These are phyloP conservation scores for Pelagia noctiluca DNA, from an alignment of 30 jellyfish, hydroid and myxozoan genomes.

Conservation along the genomic window DNA sequence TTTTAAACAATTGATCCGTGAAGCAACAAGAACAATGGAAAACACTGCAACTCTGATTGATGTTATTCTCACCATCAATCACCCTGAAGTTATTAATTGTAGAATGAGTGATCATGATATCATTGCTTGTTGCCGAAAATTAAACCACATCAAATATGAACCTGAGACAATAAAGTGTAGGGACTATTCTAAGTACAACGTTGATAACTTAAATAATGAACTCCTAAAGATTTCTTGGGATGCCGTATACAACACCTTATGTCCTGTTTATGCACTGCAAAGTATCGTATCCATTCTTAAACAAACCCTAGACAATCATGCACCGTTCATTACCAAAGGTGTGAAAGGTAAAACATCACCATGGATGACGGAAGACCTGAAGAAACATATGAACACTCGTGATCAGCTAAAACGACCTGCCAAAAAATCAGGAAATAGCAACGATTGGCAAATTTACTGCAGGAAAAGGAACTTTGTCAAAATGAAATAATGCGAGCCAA, in stretches of 20 bases:
- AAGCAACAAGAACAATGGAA: constrained; percentile 23
- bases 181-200: constrained; percentile 10
- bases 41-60: constrained; percentile 31
- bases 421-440: constrained; percentile 24
- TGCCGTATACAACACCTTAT: constrained; percentile 28
- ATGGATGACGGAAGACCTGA: constrained; percentile 44
- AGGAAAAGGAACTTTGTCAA: constrained; percentile 39
- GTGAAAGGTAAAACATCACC: constrained; percentile 65
- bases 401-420: constrained; percentile 48
- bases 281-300: neutral
- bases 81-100: neutral
- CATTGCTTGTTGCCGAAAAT: constrained; percentile 32
- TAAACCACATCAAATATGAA: constrained; percentile 2
- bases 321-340: constrained; percentile 42
- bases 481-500: constrained; percentile 32
- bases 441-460: constrained; percentile 47
- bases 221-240: constrained; percentile 16
- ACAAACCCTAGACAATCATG: constrained; percentile 25
- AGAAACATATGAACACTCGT: constrained; percentile 49
- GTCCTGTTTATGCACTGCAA: constrained; percentile 31
- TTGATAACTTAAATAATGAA: constrained; percentile 1
- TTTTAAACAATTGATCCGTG: constrained; percentile 12
- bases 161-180: constrained; percentile 16
- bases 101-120: constrained; percentile 43
- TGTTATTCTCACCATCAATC: constrained; percentile 19